Percentiles rank a stretch among this genome's conserved stretches.
Evolutionary conservation across 2,888 invertebrate species (phyloP).

Genomic region (Drosophila tripunctata): DNA sequence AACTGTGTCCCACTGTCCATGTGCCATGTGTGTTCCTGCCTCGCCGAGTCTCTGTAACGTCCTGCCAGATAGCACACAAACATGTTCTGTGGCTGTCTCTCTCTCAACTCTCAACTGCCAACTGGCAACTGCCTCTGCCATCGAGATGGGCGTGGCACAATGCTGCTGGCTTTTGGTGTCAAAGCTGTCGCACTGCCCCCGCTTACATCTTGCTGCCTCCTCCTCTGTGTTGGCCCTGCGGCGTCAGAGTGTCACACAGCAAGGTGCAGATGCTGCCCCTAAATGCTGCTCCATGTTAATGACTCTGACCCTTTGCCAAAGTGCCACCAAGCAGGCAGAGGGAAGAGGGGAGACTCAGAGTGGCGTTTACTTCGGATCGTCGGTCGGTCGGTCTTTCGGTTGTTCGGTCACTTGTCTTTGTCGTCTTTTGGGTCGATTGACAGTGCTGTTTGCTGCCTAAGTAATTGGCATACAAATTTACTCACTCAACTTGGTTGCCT

Average conservation of each 20-base stretch:
- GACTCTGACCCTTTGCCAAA: conserved; percentile 71
- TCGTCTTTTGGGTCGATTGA: conserved; percentile 50
- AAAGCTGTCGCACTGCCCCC: conserved; percentile 59
- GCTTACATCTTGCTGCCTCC: neutral
- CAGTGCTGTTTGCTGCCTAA: conserved; percentile 66
- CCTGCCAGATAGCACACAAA: conserved; percentile 39
- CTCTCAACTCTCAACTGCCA: neutral
- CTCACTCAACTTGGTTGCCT: conserved; percentile 33
- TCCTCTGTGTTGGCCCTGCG: conserved; percentile 15
- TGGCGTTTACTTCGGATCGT: conserved; percentile 50
- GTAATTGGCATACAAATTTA: conserved; percentile 77
- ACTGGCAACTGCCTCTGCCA: conserved; percentile 8
- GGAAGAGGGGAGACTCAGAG: neutral
- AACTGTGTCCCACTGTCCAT: neutral
- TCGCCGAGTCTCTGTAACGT: conserved; percentile 23
- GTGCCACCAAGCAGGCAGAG: conserved; percentile 2
- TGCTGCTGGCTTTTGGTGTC: conserved; percentile 74
- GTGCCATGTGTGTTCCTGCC: conserved; percentile 15
- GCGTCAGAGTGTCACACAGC: conserved; percentile 48
- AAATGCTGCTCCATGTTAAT: conserved; percentile 73
- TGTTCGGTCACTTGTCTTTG: conserved; percentile 62
- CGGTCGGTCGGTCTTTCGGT: neutral
- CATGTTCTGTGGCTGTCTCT: conserved; percentile 31
- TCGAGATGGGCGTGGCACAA: conserved; percentile 60
- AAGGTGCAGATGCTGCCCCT: conserved; percentile 77